A percentile compares a stretch with the other conserved stretches of the same genome.
phyloP scores from a whole-genome alignment of 2,888 invertebrate species.

The Machimus rusticus region DNA sequence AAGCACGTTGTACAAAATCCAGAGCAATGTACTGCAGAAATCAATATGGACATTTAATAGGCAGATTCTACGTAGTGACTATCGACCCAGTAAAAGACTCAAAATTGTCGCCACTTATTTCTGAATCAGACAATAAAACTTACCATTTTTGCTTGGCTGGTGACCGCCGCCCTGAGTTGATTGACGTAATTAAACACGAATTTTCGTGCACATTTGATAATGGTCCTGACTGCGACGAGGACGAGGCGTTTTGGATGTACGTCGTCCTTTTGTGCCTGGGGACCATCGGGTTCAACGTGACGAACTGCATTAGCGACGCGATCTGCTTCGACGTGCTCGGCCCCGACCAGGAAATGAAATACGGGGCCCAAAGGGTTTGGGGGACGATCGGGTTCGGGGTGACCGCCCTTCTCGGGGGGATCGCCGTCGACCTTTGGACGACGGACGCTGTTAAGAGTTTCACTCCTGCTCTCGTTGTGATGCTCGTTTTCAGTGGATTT shows the following conservation, averaged over 20 bases:
- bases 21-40: constrained; percentile 39
- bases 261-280: constrained; percentile 76
- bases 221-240: constrained; percentile 65
- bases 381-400: constrained; percentile 82
- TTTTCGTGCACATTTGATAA: constrained; percentile 31
- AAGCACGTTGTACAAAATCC: constrained; percentile 40
- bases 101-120: background rate
- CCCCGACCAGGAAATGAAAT: constrained; percentile 71
- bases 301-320: constrained; percentile 87
- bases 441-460: constrained; percentile 68
- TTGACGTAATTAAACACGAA: background rate
- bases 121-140: background rate
- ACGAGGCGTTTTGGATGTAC: constrained; percentile 77
- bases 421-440: constrained; percentile 73
- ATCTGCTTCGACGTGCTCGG: constrained; percentile 89
- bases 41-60: background rate
- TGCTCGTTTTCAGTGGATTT: constrained; percentile 69
- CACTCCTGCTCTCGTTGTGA: constrained; percentile 75
- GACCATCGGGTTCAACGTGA: constrained; percentile 82
- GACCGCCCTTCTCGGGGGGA: constrained; percentile 76
- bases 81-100: background rate
- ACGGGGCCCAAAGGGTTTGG: constrained; percentile 83
- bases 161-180: background rate
- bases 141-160: background rate
- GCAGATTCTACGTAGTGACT: background rate